Evolutionary conservation across 2,888 invertebrate genomes (phyloP).

Genomic region (Polydrusus cervinus): DNA sequence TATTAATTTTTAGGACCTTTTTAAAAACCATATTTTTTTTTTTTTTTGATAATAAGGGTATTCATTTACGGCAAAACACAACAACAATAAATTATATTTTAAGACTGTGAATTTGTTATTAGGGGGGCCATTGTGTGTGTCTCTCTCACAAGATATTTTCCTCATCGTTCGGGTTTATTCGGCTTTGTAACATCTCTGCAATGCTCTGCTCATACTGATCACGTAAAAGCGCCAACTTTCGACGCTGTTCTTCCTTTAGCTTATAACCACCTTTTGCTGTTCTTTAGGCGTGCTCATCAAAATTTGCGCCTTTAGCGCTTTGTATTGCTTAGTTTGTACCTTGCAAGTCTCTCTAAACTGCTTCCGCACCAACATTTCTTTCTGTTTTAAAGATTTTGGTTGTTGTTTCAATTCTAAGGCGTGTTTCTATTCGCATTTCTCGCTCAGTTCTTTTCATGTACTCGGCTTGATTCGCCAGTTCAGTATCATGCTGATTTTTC

Average conservation of each 20-base stretch:
- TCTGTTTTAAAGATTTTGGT: conserved; percentile 99
- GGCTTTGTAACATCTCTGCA: conserved; percentile 98
- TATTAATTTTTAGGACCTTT: neutral
- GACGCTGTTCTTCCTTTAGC: conserved; percentile 97
- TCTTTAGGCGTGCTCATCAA: conserved; percentile 95
- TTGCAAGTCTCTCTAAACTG: conserved; percentile 99
- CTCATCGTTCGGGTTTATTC: too few relatives aligned
- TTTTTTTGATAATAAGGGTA: too few relatives aligned
- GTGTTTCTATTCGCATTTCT: conserved; percentile 96
- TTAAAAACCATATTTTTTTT: too few relatives aligned
- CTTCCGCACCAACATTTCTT: conserved; percentile 98
- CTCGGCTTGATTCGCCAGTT: conserved; percentile 95
- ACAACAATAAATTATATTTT: too few relatives aligned
- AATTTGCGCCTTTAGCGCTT: conserved; percentile 97
- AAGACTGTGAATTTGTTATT: too few relatives aligned
- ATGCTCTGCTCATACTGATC: conserved; percentile 99
- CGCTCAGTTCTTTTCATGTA: conserved; percentile 96
- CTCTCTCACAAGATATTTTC: too few relatives aligned
- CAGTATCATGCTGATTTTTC: conserved; percentile 93
- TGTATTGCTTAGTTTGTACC: conserved; percentile 99
- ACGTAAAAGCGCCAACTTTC: conserved; percentile 95
- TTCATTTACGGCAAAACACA: too few relatives aligned
- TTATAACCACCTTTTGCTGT: conserved; percentile 96
- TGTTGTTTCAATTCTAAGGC: conserved; percentile 97
- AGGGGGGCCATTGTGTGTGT: too few relatives aligned